These are phyloP conservation scores for Ceratotherium simum DNA, from an alignment of 2,113 vertebrate species.

Conservation along the genomic window DNA sequence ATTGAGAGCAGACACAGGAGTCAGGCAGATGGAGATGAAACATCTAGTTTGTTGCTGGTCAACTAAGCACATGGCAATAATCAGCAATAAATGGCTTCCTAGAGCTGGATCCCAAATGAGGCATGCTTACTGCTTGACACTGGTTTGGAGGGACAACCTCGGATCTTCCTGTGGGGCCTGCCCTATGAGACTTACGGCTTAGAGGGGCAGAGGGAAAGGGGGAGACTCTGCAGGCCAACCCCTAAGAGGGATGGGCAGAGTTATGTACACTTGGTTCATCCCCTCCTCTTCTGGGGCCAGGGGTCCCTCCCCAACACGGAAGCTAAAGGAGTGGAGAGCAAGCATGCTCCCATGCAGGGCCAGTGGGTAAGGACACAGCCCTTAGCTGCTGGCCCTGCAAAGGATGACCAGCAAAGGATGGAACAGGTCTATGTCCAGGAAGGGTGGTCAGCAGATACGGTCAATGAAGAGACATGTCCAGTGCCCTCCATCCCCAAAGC, in stretches of 20 bases:
- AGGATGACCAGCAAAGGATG: neutral
- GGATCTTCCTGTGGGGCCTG: neutral
- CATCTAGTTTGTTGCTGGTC: neutral
- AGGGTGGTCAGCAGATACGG: too few species aligned
- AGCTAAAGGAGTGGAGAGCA: neutral
- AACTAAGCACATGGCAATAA: fast-evolving
- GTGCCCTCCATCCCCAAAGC: fast-evolving
- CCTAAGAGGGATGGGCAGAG: neutral
- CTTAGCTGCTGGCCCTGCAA: too few species aligned
- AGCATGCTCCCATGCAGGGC: neutral
- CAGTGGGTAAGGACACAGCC: neutral
- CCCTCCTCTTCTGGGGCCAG: neutral
- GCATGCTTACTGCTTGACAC: fast-evolving
- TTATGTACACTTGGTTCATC: too few species aligned
- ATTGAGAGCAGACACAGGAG: neutral
- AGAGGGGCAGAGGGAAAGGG: too few species aligned
- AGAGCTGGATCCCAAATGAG: fast-evolving
- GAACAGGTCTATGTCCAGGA: neutral
- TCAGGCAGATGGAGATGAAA: neutral
- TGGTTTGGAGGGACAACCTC: neutral
- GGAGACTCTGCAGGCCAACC: too few species aligned
- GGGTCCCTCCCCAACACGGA: neutral
- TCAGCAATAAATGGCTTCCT: fast-evolving
- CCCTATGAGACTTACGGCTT: neutral
- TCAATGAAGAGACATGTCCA: fast-evolving